Evolutionary conservation across 2,113 vertebrate species (phyloP).

Genomic region (Chaetorhynchus papuensis): DNA sequence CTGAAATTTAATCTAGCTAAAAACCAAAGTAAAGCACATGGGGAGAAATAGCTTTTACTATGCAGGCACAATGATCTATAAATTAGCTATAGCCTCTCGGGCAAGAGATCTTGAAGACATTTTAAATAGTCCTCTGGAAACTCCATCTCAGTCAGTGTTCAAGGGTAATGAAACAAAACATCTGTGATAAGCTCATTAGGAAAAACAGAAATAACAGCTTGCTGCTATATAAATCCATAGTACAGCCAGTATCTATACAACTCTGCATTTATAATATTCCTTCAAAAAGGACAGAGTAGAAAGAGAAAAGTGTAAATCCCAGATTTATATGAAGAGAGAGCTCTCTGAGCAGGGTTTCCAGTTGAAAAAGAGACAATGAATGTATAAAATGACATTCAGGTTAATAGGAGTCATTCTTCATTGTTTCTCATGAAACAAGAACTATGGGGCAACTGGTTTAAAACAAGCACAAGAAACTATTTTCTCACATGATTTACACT

Average conservation of each 20-base stretch:
- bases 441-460: not conserved
- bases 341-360: not conserved
- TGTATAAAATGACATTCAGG: not conserved
- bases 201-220: slow-evolving; percentile 16
- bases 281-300: not conserved
- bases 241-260: not conserved
- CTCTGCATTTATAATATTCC: not conserved
- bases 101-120: not conserved
- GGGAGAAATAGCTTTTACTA: not conserved
- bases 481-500: not conserved
- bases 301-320: not conserved
- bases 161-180: slow-evolving; percentile 31
- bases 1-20: not conserved
- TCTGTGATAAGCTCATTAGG: slow-evolving; percentile 3
- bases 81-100: not conserved
- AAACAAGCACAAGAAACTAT: not conserved
- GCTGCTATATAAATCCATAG: not conserved
- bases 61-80: not conserved
- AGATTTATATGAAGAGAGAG: not conserved
- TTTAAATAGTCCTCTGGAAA: slow-evolving; percentile 8
- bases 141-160: not conserved
- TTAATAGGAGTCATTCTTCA: not conserved
- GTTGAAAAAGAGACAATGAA: not conserved
- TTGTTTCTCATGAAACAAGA: not conserved
- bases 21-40: not conserved